A percentile compares a stretch with the other conserved stretches of the same genome.
Conservation (phyloP, 2,113 vertebrate genomes). For the Odocoileus hemionus region DNA sequence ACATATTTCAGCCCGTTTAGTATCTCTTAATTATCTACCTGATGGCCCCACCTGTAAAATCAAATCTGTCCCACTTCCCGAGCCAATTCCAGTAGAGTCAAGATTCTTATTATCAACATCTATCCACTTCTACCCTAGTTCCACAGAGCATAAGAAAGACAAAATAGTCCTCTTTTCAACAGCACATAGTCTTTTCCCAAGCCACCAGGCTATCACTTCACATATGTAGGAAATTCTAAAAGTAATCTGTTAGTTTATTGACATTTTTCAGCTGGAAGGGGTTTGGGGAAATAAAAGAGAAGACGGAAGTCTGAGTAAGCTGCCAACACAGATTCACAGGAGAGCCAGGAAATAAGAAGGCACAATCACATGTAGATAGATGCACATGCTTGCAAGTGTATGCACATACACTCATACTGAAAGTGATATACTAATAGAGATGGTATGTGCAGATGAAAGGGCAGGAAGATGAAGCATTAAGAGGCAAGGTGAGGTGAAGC, state of each 20-base stretch:
- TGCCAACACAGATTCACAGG: neutral
- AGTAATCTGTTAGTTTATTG: neutral
- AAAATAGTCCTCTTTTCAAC: neutral
- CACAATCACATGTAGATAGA: neutral
- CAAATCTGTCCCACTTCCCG: neutral
- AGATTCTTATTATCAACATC: neutral
- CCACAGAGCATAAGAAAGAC: neutral
- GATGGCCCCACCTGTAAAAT: neutral
- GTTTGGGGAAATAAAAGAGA: neutral
- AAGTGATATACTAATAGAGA: neutral
- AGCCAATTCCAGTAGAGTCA: neutral
- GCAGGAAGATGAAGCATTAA: neutral
- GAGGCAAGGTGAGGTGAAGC: neutral
- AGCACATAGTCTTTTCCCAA: neutral
- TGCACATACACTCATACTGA: neutral
- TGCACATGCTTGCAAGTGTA: neutral
- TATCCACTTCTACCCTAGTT: neutral
- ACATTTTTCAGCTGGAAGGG: neutral
- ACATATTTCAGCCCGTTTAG: neutral
- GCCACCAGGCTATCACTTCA: neutral
- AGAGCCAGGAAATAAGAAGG: neutral
- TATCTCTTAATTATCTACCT: neutral
- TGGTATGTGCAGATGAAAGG: neutral
- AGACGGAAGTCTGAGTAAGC: neutral
- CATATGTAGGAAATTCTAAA: neutral